Percentiles rank a stretch among this genome's conserved stretches.
Evolutionary conservation across 2,797 vertebrate species (phyloP).

Genomic region (Threskiornis aethiopicus): DNA sequence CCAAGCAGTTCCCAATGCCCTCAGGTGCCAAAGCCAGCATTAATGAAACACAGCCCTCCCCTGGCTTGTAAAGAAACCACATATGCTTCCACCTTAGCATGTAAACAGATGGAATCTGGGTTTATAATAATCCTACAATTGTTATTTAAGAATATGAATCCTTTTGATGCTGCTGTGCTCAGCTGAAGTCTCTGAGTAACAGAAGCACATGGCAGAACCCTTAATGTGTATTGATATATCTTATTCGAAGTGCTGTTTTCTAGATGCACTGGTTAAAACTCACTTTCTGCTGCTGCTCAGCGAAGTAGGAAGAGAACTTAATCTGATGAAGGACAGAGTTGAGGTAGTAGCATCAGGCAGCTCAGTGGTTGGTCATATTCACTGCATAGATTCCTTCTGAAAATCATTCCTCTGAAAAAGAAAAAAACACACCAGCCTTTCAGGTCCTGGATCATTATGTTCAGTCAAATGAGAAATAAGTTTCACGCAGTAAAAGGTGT

Average conservation of each 20-base stretch:
- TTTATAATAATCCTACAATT: constrained; percentile 14
- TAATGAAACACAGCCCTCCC: neutral
- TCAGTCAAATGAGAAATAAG: neutral
- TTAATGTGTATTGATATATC: neutral
- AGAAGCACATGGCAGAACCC: neutral
- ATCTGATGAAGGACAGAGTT: neutral
- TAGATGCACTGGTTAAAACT: neutral
- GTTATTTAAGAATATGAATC: neutral
- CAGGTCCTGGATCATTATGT: neutral
- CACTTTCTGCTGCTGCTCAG: constrained; percentile 6
- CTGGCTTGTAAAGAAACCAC: neutral
- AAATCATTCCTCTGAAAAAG: constrained; percentile 26
- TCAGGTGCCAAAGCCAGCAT: neutral
- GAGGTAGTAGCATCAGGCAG: neutral
- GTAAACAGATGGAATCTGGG: neutral
- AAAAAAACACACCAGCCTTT: neutral
- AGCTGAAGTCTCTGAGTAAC: neutral
- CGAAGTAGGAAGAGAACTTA: neutral
- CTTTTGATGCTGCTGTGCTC: neutral
- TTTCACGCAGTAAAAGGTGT: neutral
- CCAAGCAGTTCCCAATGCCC: neutral
- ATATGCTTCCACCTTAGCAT: neutral
- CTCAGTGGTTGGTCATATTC: neutral
- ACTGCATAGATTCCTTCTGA: neutral
- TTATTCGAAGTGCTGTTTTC: neutral